Evolutionary conservation across 2,113 vertebrate genomes (phyloP).

Genomic region (Candoia aspera): DNA sequence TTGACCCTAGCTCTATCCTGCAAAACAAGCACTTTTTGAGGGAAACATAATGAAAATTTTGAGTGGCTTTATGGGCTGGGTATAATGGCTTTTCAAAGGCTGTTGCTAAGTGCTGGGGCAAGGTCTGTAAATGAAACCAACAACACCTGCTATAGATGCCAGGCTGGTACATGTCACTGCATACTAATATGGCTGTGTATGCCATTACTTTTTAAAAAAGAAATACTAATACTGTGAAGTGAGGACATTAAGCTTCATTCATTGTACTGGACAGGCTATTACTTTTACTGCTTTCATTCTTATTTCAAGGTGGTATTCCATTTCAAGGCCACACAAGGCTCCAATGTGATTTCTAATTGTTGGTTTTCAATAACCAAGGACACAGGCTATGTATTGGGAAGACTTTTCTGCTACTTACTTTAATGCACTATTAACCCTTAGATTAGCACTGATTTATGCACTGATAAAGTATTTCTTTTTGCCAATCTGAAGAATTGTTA

Average conservation of each 20-base stretch:
- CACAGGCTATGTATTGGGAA: slow-evolving; percentile 41
- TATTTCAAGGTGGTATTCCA: slow-evolving; percentile 33
- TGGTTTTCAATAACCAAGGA: slow-evolving; percentile 51
- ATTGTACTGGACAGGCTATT: slow-evolving; percentile 64
- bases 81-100: slow-evolving; percentile 59
- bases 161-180: neutral
- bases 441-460: slow-evolving; percentile 35
- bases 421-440: slow-evolving; percentile 41
- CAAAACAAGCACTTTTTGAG: slow-evolving; percentile 77
- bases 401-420: slow-evolving; percentile 48
- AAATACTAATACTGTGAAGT: slow-evolving; percentile 10
- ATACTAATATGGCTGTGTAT: slow-evolving; percentile 54
- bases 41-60: slow-evolving; percentile 74
- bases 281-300: slow-evolving; percentile 41
- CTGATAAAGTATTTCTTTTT: slow-evolving; percentile 22
- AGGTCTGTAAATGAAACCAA: slow-evolving; percentile 56
- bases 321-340: slow-evolving; percentile 44
- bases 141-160: slow-evolving; percentile 35
- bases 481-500: slow-evolving; percentile 46
- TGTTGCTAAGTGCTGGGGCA: slow-evolving; percentile 40
- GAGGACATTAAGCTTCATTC: slow-evolving; percentile 60
- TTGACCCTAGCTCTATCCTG: slow-evolving; percentile 71
- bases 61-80: slow-evolving; percentile 59
- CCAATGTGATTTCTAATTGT: slow-evolving; percentile 66
- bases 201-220: slow-evolving; percentile 43